Percentiles rank a stretch among this genome's conserved stretches.
These are phyloP conservation scores for Erpobdella octoculata DNA, from an alignment of 2,888 invertebrate species.

Conservation along the genomic window DNA sequence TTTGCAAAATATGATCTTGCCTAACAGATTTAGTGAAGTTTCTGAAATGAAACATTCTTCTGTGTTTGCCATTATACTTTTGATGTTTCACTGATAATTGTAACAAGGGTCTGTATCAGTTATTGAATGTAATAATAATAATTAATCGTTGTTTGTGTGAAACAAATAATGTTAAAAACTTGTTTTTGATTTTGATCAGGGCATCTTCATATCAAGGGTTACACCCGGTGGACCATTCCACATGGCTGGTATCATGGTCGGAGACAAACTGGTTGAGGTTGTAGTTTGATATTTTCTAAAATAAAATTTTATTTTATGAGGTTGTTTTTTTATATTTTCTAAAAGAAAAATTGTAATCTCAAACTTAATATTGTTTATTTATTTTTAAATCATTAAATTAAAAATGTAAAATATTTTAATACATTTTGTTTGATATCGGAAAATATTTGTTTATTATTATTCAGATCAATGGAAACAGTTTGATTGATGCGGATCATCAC, in stretches of 20 bases:
- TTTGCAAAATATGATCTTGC: too few relatives aligned
- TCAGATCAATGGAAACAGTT: slow-evolving; percentile 69
- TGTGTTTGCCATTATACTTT: too few relatives aligned
- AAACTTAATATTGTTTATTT: neutral
- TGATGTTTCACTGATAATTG: too few relatives aligned
- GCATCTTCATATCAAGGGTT: slow-evolving; percentile 92
- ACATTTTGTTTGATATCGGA: neutral
- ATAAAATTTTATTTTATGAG: too few relatives aligned
- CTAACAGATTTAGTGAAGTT: too few relatives aligned
- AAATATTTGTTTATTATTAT: neutral
- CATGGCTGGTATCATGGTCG: slow-evolving; percentile 52
- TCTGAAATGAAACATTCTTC: too few relatives aligned
- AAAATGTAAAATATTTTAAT: neutral
- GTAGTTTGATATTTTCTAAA: too few relatives aligned
- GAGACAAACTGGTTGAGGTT: slow-evolving; percentile 53
- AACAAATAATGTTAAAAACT: neutral
- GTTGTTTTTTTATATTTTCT: too few relatives aligned
- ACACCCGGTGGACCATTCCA: slow-evolving; percentile 91
- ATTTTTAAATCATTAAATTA: neutral
- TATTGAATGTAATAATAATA: too few relatives aligned
- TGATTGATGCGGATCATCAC: slow-evolving; percentile 84
- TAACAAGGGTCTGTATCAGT: too few relatives aligned
- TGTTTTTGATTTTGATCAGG: too few relatives aligned
- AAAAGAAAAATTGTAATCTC: too few relatives aligned
- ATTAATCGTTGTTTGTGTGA: neutral